phyloP scores from a whole-genome alignment of 92 coral and sea anemone genomes.

The Zoanthus sansibaricus region DNA sequence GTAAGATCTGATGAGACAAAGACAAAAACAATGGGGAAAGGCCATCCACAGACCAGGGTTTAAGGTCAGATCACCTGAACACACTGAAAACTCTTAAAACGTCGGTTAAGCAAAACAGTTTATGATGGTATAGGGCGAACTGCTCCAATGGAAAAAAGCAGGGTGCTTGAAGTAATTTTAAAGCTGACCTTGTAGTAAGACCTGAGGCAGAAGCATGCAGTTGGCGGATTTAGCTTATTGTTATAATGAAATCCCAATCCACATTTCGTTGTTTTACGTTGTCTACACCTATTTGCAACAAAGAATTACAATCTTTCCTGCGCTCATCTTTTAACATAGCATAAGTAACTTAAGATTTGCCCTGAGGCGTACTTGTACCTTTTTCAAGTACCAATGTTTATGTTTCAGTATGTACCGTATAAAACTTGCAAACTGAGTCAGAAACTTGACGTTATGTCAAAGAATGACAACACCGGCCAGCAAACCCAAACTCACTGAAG shows the following conservation, averaged over 20 bases:
- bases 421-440: constrained; percentile 52
- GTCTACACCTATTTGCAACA: neutral
- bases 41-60: neutral
- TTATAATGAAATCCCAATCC: constrained; percentile 2
- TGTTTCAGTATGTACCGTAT: constrained; percentile 5
- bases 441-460: constrained; percentile 22
- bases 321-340: neutral
- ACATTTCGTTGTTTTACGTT: neutral
- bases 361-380: neutral
- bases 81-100: neutral
- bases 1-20: neutral
- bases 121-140: neutral
- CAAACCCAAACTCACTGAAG: neutral
- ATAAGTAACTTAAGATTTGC: neutral
- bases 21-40: neutral
- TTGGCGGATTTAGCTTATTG: neutral
- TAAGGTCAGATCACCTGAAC: neutral
- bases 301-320: constrained; percentile 3
- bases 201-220: no score
- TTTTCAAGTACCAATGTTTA: neutral
- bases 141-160: neutral
- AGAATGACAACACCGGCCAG: neutral
- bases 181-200: no score
- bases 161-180: no score
- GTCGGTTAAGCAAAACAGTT: neutral